These are phyloP conservation scores for Rhinopithecus roxellana DNA, from an alignment of 2,113 vertebrate genomes.

Conservation along the genomic window DNA sequence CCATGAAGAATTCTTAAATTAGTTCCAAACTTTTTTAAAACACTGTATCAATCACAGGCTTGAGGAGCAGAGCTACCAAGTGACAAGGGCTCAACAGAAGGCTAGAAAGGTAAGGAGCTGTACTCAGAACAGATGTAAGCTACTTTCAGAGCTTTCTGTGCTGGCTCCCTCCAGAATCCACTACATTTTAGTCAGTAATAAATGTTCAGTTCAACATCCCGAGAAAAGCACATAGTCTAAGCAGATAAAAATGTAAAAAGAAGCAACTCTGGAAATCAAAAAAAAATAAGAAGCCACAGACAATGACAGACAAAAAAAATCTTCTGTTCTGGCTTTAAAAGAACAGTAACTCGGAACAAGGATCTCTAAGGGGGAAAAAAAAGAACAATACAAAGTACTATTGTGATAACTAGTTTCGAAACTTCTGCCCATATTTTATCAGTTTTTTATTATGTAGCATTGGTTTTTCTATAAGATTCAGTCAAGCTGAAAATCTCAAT, in stretches of 20 bases:
- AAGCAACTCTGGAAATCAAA: not conserved
- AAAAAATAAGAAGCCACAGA: constrained; percentile 21
- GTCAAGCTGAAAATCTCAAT: constrained; percentile 23
- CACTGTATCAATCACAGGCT: not conserved
- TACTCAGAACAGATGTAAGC: not conserved
- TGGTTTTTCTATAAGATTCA: constrained; percentile 43
- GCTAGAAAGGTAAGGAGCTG: not conserved
- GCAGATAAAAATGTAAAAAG: constrained; percentile 42
- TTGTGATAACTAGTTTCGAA: constrained; percentile 22
- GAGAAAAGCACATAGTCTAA: constrained; percentile 31
- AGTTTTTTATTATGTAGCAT: constrained; percentile 23
- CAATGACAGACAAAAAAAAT: constrained; percentile 32
- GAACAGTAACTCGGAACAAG: not conserved
- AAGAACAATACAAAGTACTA: constrained; percentile 17
- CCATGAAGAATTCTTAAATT: constrained; percentile 37
- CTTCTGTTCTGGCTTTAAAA: constrained; percentile 24
- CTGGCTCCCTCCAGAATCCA: constrained; percentile 19
- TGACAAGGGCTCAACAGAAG: not conserved
- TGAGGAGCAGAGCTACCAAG: constrained; percentile 24
- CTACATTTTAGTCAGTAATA: constrained; percentile 17
- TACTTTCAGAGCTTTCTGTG: not conserved
- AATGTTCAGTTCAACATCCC: constrained; percentile 18
- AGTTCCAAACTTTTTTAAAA: constrained; percentile 8
- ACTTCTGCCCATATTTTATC: constrained; percentile 17
- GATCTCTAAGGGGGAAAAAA: too few species aligned